Evolutionary conservation across 2,888 invertebrate genomes (phyloP).

Genomic region (Lasius platythorax): DNA sequence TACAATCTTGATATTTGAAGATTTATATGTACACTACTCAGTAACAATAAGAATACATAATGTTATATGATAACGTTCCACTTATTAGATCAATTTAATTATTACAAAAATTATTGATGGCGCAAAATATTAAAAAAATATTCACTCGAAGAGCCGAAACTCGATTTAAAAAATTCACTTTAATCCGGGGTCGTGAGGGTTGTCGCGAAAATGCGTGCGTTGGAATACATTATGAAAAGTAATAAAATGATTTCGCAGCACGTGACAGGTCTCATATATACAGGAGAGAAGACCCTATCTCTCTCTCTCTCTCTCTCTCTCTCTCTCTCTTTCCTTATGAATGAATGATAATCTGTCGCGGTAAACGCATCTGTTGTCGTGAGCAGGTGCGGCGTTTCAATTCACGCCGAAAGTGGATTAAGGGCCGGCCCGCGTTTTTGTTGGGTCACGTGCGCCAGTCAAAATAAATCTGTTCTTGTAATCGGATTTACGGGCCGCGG

Average conservation of each 20-base stretch:
- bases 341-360: constrained; percentile 70
- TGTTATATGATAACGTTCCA: background rate
- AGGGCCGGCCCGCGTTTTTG: constrained; percentile 80
- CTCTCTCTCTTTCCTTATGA: constrained; percentile 53
- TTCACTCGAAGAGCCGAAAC: background rate
- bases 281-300: background rate
- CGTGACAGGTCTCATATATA: constrained; percentile 71
- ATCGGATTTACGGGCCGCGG: constrained; percentile 76
- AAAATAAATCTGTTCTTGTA: constrained; percentile 83
- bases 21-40: background rate
- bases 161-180: constrained; percentile 20
- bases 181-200: constrained; percentile 7
- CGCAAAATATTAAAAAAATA: background rate
- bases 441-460: constrained; percentile 85
- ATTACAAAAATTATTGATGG: background rate
- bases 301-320: background rate
- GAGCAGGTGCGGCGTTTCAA: constrained; percentile 80
- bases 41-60: background rate
- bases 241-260: constrained; percentile 70
- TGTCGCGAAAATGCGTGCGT: constrained; percentile 62
- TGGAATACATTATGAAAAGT: constrained; percentile 74
- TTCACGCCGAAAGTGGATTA: constrained; percentile 76
- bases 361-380: constrained; percentile 77
- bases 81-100: background rate
- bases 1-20: background rate